Percentiles rank a stretch among this genome's conserved stretches.
phyloP scores from a whole-genome alignment of 1,140 invertebrate species.

The Aphelinus atriplicis region DNA sequence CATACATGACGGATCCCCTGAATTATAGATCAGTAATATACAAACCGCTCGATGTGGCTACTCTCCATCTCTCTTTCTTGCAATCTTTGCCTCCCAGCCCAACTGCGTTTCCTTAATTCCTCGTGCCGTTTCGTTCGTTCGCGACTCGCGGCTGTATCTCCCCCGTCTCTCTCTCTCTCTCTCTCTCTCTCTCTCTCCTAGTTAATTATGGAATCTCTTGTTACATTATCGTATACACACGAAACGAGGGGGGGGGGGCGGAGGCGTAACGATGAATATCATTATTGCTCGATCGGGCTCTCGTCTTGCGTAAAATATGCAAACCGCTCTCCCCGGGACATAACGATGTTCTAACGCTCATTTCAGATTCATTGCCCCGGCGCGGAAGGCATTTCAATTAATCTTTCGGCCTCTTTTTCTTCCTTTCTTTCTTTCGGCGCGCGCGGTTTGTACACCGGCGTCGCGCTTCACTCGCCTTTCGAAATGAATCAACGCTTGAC shows the following conservation, averaged over 20 bases:
- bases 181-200: background rate
- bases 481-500: no score
- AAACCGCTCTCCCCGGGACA: background rate
- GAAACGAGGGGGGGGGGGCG: background rate
- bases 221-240: background rate
- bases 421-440: background rate
- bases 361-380: background rate
- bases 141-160: background rate
- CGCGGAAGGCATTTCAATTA: background rate
- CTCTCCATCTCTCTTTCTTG: background rate
- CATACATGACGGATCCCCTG: no score
- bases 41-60: background rate
- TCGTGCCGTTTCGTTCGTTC: no score
- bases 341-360: background rate
- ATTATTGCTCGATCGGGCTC: slow-evolving; percentile 7
- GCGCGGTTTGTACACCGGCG: no score
- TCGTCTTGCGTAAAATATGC: background rate
- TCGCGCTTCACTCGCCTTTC: no score
- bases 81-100: background rate
- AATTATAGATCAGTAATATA: no score
- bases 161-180: background rate
- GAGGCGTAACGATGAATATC: slow-evolving; percentile 1
- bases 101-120: no score
- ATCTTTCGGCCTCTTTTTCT: background rate
- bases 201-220: slow-evolving; percentile 21